Evolutionary conservation across 2,113 vertebrate genomes (phyloP).

Genomic region (Ictalurus punctatus): DNA sequence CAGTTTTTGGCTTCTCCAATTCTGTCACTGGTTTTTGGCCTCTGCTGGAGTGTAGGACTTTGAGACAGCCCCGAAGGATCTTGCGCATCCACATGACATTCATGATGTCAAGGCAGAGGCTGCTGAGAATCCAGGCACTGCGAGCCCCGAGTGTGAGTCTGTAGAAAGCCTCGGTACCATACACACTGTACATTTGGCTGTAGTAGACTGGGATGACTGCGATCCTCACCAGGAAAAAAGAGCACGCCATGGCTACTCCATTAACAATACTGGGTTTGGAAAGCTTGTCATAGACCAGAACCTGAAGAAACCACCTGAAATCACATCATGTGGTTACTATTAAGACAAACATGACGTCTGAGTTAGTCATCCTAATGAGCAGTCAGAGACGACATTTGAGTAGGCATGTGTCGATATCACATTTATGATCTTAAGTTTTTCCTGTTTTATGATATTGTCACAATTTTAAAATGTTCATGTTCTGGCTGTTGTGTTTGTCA

Average conservation of each 20-base stretch:
- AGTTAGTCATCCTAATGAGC: neutral
- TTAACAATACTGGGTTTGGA: slow-evolving; percentile 81
- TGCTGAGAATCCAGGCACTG: slow-evolving; percentile 74
- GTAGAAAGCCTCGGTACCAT: slow-evolving; percentile 77
- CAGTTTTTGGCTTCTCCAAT: slow-evolving; percentile 20
- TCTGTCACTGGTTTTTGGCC: slow-evolving; percentile 27
- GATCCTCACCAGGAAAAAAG: slow-evolving; percentile 84
- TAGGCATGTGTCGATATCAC: neutral
- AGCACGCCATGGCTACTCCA: slow-evolving; percentile 80
- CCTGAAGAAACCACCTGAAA: slow-evolving; percentile 87
- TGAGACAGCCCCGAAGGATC: slow-evolving; percentile 82
- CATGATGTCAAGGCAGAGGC: slow-evolving; percentile 81
- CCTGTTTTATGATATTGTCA: too few relatives aligned
- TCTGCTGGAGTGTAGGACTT: slow-evolving; percentile 75
- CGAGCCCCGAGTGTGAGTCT: slow-evolving; percentile 73
- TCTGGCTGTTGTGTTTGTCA: neutral
- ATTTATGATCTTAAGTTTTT: neutral
- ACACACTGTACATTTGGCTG: slow-evolving; percentile 67
- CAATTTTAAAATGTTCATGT: neutral
- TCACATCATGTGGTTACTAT: slow-evolving; percentile 24
- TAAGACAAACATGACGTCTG: neutral
- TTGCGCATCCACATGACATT: slow-evolving; percentile 89
- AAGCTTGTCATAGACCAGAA: slow-evolving; percentile 79
- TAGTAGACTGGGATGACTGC: slow-evolving; percentile 80
- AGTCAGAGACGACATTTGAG: neutral